Base-by-base conservation (phyloP, 2,888 invertebrate genomes). In the Nomada flava region DNA sequence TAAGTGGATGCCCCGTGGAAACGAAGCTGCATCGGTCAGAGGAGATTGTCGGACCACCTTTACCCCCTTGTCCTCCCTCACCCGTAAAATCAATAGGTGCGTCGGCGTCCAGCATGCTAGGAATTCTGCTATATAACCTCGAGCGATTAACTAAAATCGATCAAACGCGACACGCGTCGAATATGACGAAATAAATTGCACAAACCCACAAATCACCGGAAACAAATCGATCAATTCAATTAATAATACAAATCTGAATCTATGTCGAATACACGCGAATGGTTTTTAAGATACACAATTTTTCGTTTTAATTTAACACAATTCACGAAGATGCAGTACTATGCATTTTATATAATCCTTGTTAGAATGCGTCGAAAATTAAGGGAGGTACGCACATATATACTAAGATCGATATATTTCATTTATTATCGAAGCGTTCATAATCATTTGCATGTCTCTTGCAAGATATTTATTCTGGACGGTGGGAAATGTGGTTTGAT, bases 11-110 rank as follows among this genome's bases (percentile, higher is more conserved):
- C 52, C 75, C 59, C 64, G 63, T 53, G 76, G 84, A 69, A 83
- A 82, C 82, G 78, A 83, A 83, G 76, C 78, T 75, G 76, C 70
- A 84, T 74, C 68, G 79, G 83, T 83, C 87, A 89, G 84, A 79
- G 79, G 67, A 83, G 42, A 78, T 76, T 76, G 83, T 82, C 79
- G 76, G 83, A 82, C 85, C 85, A 87, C 83, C 80, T 86, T 85
- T 76, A 87, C 69, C 83, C 79, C 78, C 85, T 83, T 88, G 75
- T 85, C 85, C 88, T 90, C 87, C 86, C 89, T 87, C 87, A 84
- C 86, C 87, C 87, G 89, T 90, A 92, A 92, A 92, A 92, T 92
- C 92, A 92, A 92, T 92, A 92, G 89, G 80, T 89, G 89, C 89
- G 88, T 85, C 89, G 87, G 86, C 91, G 89, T 84, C 86, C 85